phyloP scores from a whole-genome alignment of 2,113 vertebrate genomes.

The Bothrops jararaca region DNA sequence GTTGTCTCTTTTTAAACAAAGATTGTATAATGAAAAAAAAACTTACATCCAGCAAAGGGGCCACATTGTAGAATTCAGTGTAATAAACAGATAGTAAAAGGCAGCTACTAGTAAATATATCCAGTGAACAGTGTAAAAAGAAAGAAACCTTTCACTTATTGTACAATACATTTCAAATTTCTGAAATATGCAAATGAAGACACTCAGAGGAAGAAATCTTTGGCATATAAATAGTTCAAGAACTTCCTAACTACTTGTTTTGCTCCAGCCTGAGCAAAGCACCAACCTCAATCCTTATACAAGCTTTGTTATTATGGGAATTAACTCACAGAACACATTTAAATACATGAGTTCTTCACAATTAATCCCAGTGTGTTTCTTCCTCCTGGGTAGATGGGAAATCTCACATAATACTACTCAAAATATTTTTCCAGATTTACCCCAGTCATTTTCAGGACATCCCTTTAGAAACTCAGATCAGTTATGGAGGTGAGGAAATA shows the following conservation, averaged over 20 bases:
- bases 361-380: background rate
- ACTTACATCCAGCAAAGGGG: conserved; percentile 27
- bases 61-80: conserved; percentile 33
- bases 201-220: background rate
- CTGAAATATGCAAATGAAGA: background rate
- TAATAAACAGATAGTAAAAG: conserved; percentile 28
- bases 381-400: background rate
- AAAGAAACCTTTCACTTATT: background rate
- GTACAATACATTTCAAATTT: conserved; percentile 14
- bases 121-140: conserved; percentile 35
- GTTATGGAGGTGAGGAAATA: background rate
- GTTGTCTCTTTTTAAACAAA: conserved; percentile 45
- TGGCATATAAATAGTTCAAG: background rate
- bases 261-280: background rate
- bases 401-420: background rate
- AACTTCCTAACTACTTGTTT: background rate
- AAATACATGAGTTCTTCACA: background rate
- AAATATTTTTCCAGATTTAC: background rate
- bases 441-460: background rate
- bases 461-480: background rate
- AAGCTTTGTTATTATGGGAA: background rate
- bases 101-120: background rate
- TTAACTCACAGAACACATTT: background rate
- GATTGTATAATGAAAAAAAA: conserved; percentile 44
- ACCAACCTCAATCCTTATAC: no score